These are phyloP conservation scores for Calidris pygmaea DNA, from an alignment of 2,113 vertebrate species.

Conservation along the genomic window DNA sequence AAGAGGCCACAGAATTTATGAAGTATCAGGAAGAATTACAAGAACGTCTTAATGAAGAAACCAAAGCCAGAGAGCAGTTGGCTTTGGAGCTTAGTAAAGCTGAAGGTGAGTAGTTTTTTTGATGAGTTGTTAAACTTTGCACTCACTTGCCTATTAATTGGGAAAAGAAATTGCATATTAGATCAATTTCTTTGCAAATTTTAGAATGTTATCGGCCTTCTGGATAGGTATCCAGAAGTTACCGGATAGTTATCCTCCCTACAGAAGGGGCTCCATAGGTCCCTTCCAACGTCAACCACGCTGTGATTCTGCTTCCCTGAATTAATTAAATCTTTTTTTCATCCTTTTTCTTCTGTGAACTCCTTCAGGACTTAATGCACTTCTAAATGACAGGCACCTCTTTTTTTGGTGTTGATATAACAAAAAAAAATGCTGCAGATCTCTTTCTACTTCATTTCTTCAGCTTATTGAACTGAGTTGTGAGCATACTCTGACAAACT, in stretches of 20 bases:
- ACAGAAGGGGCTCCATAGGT: neutral
- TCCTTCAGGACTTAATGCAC: neutral
- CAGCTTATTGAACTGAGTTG: neutral
- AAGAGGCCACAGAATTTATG: conserved; percentile 85
- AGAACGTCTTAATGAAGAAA: conserved; percentile 87
- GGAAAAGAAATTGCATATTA: neutral
- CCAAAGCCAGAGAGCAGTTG: conserved; percentile 85
- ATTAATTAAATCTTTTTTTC: neutral
- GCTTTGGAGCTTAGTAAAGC: conserved; percentile 90
- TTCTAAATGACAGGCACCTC: neutral
- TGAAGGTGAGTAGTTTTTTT: conserved; percentile 79
- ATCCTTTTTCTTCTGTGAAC: neutral
- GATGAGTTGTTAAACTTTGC: neutral
- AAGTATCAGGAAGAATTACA: conserved; percentile 91
- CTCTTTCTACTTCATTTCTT: neutral
- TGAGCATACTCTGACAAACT: neutral
- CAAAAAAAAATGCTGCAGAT: neutral
- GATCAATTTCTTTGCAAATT: neutral
- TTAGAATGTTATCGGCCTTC: neutral
- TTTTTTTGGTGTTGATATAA: neutral
- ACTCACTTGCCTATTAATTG: neutral
- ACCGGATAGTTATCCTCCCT: too few species aligned
- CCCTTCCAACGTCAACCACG: neutral
- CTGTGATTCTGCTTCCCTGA: neutral
- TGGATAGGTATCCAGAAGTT: neutral